These are phyloP conservation scores for Glyptemys insculpta DNA, from an alignment of 2,797 vertebrate genomes.

Conservation along the genomic window DNA sequence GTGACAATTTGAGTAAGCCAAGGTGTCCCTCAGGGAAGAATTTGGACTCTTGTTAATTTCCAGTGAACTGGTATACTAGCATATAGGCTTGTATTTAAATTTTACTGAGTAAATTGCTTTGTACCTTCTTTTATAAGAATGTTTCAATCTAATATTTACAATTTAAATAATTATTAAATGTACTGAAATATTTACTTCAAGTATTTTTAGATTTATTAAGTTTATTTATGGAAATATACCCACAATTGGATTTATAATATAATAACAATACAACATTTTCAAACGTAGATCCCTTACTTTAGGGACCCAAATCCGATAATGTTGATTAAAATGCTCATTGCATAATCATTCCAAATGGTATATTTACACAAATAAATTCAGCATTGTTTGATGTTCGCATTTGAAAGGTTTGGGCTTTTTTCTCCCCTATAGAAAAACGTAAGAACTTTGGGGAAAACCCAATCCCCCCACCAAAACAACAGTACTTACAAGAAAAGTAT, in stretches of 20 bases:
- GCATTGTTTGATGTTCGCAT: not conserved
- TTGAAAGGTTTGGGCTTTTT: not conserved
- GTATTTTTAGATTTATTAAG: not conserved
- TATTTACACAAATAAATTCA: not conserved
- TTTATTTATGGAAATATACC: not conserved
- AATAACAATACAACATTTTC: not conserved
- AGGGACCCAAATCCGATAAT: not conserved
- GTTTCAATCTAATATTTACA: not conserved
- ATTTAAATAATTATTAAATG: not conserved
- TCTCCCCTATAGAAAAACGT: not conserved
- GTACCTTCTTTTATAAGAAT: not conserved
- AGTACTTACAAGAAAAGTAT: rapidly evolving
- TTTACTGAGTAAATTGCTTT: not conserved
- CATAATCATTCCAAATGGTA: not conserved
- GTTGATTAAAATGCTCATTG: not conserved
- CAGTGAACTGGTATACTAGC: not conserved
- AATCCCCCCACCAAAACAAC: not conserved
- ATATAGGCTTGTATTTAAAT: not conserved
- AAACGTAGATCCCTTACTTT: not conserved
- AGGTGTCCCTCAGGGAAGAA: not conserved
- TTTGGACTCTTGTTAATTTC: not conserved
- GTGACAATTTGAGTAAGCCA: not conserved
- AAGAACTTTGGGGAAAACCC: not conserved
- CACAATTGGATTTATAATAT: not conserved
- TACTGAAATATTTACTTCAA: not conserved